Evolutionary conservation across 2,888 invertebrate species (phyloP).

Genomic region (Drosophila maculinotata): DNA sequence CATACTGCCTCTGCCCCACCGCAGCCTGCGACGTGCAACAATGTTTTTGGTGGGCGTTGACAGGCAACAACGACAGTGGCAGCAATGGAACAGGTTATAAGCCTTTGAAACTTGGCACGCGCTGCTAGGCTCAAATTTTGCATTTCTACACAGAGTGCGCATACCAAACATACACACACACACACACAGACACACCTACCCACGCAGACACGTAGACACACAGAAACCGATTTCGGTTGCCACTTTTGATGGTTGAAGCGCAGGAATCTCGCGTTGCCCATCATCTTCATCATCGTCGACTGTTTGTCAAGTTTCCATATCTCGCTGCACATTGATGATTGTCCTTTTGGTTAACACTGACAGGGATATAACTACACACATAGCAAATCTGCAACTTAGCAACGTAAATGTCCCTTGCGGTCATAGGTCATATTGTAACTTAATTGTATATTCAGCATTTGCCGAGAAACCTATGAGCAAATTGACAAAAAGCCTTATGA

Average conservation of each 20-base stretch:
- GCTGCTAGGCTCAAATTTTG: constrained; percentile 45
- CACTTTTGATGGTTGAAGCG: constrained; percentile 8
- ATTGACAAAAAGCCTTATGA: no score
- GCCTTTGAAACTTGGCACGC: constrained; percentile 63
- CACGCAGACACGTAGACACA: constrained; percentile 1
- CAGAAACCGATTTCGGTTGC: constrained; percentile 1
- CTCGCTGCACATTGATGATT: constrained; percentile 41
- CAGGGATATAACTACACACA: constrained; percentile 3
- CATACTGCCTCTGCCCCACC: neutral
- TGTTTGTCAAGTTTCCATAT: constrained; percentile 54
- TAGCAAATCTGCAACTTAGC: neutral
- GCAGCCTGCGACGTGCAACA: constrained; percentile 1
- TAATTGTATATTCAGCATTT: neutral
- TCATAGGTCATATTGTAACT: neutral
- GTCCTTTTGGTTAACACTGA: constrained; percentile 6
- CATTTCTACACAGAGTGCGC: constrained; percentile 1
- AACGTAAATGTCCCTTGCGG: neutral
- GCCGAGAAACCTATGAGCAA: no score
- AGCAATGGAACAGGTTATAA: constrained; percentile 6
- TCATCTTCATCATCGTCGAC: neutral
- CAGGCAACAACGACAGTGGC: constrained; percentile 3
- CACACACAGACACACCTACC: neutral
- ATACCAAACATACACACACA: constrained; percentile 1
- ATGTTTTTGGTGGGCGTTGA: constrained; percentile 6
- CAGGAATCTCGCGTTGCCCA: neutral